These are phyloP conservation scores for Brachypterus glaber DNA, from an alignment of 2,888 invertebrate genomes.

Conservation along the genomic window DNA sequence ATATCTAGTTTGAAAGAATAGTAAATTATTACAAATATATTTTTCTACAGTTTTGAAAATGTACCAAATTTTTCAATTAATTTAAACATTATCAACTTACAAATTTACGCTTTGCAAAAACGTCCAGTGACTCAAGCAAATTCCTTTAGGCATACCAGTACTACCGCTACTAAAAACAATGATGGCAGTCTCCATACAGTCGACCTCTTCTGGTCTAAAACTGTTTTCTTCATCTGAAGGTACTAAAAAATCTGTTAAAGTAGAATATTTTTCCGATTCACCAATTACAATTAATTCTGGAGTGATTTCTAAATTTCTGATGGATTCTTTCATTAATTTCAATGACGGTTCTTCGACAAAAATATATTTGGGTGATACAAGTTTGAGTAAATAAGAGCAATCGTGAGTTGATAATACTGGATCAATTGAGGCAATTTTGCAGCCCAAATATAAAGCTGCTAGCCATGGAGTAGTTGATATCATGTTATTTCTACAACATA, in stretches of 20 bases:
- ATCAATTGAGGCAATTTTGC: constrained; percentile 28
- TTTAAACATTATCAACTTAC: no score
- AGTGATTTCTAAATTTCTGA: no score
- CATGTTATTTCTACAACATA: constrained; percentile 42
- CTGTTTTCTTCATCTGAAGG: constrained; percentile 17
- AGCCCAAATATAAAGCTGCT: constrained; percentile 42
- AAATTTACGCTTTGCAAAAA: no score
- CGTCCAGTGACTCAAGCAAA: constrained; percentile 25
- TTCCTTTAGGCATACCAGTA: constrained; percentile 30
- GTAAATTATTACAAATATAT: no score
- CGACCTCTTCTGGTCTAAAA: constrained; percentile 22
- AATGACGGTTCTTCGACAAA: constrained; percentile 17
- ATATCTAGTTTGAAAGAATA: no score
- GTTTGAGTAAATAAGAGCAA: constrained; percentile 21
- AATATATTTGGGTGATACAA: constrained; percentile 21
- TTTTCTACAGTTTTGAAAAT: no score
- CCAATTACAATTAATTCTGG: constrained; percentile 27
- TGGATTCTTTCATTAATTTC: constrained; percentile 17
- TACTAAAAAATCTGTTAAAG: constrained; percentile 16
- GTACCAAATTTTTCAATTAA: no score
- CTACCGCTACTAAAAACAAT: constrained; percentile 33
- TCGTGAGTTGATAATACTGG: constrained; percentile 24
- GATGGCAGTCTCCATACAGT: constrained; percentile 22
- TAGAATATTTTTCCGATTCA: constrained; percentile 17
- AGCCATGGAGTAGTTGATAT: constrained; percentile 42